phyloP scores from a whole-genome alignment of 2,113 vertebrate genomes.

The Cavia porcellus region DNA sequence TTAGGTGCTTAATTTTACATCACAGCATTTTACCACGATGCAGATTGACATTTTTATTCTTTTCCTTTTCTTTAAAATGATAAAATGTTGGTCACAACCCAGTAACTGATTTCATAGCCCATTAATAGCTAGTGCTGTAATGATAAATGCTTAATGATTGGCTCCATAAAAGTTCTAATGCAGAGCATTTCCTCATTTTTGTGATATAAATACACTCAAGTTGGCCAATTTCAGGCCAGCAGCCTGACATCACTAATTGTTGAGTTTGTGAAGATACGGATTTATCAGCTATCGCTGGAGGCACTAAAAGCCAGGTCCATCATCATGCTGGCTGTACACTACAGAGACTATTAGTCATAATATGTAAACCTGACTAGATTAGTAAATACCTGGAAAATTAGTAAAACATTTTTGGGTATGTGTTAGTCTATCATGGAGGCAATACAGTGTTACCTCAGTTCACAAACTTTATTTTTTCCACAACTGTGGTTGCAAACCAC shows the following conservation, averaged over 20 bases:
- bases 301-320: background rate
- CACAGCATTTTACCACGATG: background rate
- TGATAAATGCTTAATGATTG: background rate
- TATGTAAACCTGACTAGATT: background rate
- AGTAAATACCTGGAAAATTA: background rate
- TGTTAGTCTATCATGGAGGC: background rate
- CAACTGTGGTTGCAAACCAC: background rate
- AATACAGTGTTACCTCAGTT: background rate
- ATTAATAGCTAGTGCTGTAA: background rate
- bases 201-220: background rate
- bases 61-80: slow-evolving; percentile 41
- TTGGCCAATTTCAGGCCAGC: background rate
- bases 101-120: slow-evolving; percentile 5
- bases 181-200: background rate
- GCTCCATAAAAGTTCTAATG: background rate
- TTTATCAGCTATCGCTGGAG: background rate
- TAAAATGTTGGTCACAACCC: background rate
- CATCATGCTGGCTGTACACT: background rate
- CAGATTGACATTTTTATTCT: background rate
- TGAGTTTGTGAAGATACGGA: background rate
- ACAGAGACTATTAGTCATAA: background rate
- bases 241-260: background rate
- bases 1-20: background rate
- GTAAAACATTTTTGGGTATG: background rate
- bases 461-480: background rate